Base-by-base conservation (phyloP, 2,113 vertebrate species). In the Antennarius striatus region DNA sequence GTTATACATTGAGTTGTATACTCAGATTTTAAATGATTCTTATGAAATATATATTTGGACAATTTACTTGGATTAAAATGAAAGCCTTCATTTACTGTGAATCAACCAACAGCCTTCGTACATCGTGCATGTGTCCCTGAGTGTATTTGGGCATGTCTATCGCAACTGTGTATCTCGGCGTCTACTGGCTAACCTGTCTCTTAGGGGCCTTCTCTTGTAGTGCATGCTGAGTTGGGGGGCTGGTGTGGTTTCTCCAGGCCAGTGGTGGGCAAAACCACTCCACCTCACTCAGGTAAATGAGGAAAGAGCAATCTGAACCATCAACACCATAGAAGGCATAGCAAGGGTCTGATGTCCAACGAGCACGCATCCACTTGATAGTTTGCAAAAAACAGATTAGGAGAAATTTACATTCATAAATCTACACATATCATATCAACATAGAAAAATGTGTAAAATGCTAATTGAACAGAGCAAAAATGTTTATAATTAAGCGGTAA, bases 291-390 rank as follows among this genome's bases (percentile, higher is more conserved):
- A 99, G 94, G 92, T 99, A 99, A 90, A 96, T 83, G 62, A 99
- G 94, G 90, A 99, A 98, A 0, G 98, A 99, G 80, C 98, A 99
- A 83, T 98, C 98, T 0, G 97, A 98, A 59, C 98, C 98, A 0
- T 99, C 98, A 17, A 99, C 98, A 0, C 98, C 97, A 0, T 99
- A 99, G 79, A 98, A 98, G 16, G 97, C 94, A 0, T 99, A 99
- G 89, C 98, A 99, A 46, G 98, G 98, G 90, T 99, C 98, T 0
- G 97, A 98, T 2, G 96, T 99, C 98, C 98, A 99, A 62, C 97
- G 93, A 22, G 96, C 95, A 16, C 97, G 94, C 97, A 99, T 98
- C 97, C 97, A 98, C 97, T 99, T 86, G 1, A 15, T 79, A 6
- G 48, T 11, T 2, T 1, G 71, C 10, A 52, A 63, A 53, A 40